Evolutionary conservation across 2,888 invertebrate genomes (phyloP).

Genomic region (Acanthosepion esculentum): DNA sequence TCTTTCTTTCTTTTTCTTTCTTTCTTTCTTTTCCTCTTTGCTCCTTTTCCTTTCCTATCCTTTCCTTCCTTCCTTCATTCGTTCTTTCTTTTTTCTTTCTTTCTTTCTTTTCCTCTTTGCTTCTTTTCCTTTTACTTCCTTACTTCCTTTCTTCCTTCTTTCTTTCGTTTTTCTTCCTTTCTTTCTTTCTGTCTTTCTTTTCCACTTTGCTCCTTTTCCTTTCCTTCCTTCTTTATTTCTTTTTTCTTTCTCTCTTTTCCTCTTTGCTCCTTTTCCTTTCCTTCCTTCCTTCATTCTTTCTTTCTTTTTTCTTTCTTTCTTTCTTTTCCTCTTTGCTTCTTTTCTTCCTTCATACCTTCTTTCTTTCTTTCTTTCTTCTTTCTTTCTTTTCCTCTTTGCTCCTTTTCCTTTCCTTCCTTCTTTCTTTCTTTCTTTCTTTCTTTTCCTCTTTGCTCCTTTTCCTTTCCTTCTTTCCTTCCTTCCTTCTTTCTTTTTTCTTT

Average conservation of each 20-base stretch:
- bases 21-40: neutral
- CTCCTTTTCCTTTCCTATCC: neutral
- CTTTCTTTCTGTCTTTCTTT: neutral
- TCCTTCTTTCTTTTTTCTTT: neutral
- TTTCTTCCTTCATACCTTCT: no score
- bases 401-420: neutral
- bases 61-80: no score
- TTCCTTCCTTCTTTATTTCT: neutral
- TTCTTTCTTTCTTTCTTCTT: neutral
- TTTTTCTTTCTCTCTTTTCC: neutral
- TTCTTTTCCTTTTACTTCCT: no score
- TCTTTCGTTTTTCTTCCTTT: no score
- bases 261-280: no score
- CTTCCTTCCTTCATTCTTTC: neutral
- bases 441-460: no score
- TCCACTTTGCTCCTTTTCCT: neutral
- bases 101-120: no score
- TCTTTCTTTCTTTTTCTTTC: neutral
- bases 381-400: neutral
- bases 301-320: no score
- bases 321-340: no score
- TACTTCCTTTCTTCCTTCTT: no score
- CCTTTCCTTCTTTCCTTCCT: neutral
- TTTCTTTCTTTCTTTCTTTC: neutral
- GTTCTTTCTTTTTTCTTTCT: neutral